Conservation (phyloP, 1,140 invertebrate species). For the Hetaerina americana region DNA sequence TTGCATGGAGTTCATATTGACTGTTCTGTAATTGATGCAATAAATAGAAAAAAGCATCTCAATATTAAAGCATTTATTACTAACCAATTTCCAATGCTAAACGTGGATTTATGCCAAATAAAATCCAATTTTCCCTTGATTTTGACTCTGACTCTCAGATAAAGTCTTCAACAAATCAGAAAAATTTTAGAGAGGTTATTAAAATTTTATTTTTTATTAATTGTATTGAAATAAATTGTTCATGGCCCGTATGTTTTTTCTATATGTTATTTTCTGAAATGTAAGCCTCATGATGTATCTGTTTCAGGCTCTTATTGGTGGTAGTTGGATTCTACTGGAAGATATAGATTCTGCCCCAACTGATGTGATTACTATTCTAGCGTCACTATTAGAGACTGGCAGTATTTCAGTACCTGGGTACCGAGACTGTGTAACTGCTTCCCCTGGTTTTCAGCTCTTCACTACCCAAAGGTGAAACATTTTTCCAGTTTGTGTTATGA, state of each 20-base stretch:
- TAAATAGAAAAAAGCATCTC: neutral
- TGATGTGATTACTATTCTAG: conserved; percentile 81
- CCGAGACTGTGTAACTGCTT: conserved; percentile 59
- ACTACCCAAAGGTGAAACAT: conserved; percentile 62
- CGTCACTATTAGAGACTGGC: conserved; percentile 71
- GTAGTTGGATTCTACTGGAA: conserved; percentile 89
- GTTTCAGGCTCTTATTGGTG: conserved; percentile 64
- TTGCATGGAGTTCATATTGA: neutral
- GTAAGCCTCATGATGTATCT: conserved; percentile 9
- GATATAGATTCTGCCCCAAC: conserved; percentile 88
- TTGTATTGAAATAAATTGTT: conserved; percentile 12
- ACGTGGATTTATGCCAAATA: no score
- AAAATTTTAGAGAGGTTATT: neutral
- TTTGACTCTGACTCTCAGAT: no score
- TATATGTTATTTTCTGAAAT: conserved; percentile 4
- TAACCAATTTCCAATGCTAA: no score
- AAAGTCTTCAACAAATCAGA: neutral
- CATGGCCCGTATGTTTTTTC: conserved; percentile 6
- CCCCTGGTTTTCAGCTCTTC: conserved; percentile 82
- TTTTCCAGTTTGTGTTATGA: neutral
- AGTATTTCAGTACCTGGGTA: conserved; percentile 76
- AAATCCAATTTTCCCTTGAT: no score
- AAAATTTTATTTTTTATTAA: conserved; percentile 6
- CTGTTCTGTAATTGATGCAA: no score
- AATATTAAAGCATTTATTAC: neutral